Evolutionary conservation across 1,140 invertebrate genomes (phyloP).

Genomic region (Pentalonia nigronervosa): DNA sequence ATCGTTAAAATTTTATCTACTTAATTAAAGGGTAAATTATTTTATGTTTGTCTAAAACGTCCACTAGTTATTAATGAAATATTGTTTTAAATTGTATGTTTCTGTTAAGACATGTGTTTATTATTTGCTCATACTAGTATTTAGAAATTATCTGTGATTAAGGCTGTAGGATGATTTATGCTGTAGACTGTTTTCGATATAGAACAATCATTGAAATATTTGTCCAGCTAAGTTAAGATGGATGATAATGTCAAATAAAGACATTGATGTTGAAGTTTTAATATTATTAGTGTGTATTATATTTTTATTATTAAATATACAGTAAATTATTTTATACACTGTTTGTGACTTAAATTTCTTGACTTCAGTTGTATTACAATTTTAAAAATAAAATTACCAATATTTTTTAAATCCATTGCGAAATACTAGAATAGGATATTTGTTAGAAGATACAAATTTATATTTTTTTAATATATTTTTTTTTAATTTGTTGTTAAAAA

Average conservation of each 20-base stretch:
- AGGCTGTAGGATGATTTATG: background rate
- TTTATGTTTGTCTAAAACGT: background rate
- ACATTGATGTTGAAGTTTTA: background rate
- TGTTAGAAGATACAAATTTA: background rate
- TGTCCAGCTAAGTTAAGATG: background rate
- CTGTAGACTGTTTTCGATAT: background rate
- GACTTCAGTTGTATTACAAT: background rate
- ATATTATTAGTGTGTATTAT: background rate
- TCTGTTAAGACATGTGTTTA: background rate
- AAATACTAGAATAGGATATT: background rate
- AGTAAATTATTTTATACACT: background rate
- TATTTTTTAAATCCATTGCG: background rate
- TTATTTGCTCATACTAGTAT: background rate
- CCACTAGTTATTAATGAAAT: background rate
- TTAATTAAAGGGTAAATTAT: background rate
- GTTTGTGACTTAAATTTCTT: background rate
- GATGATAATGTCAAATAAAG: background rate
- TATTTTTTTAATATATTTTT: background rate
- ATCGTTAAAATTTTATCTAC: background rate
- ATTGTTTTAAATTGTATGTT: background rate
- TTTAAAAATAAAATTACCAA: background rate
- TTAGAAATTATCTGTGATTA: background rate
- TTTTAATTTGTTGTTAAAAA: constrained; percentile 49
- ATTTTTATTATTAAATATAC: background rate
- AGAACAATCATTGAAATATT: background rate